Conservation (phyloP, 2,797 vertebrate genomes). For the Tapera naevia region DNA sequence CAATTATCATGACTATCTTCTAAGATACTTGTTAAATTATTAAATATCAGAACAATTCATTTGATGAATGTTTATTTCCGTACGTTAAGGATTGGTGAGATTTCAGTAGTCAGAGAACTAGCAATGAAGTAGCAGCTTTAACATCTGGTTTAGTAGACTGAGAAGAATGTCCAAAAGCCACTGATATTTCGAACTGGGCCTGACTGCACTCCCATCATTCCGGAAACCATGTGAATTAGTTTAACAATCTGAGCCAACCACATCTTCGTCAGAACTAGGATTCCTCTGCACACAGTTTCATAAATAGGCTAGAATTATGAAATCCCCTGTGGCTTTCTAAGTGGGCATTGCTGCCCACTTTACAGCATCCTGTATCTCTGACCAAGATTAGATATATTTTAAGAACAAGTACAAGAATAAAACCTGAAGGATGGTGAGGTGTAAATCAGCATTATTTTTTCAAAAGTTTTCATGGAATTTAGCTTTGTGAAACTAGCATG, state of each 20-base stretch:
- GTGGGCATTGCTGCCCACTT: not conserved
- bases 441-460: not conserved
- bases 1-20: not conserved
- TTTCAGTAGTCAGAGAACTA: not conserved
- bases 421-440: not conserved
- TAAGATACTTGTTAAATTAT: not conserved
- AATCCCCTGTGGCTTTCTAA: not conserved
- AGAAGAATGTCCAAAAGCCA: slow-evolving; percentile 17
- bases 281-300: slow-evolving; percentile 6
- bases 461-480: not conserved
- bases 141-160: not conserved
- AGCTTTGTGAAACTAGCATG: not conserved
- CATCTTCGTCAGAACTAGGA: not conserved
- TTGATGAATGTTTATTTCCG: not conserved
- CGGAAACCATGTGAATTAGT: not conserved
- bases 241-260: not conserved
- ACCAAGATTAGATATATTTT: not conserved
- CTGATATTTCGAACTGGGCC: not conserved
- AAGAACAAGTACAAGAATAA: not conserved
- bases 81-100: not conserved
- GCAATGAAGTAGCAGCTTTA: not conserved
- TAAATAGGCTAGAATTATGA: not conserved
- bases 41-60: not conserved
- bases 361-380: not conserved
- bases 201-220: not conserved